Evolutionary conservation across 2,888 invertebrate genomes (phyloP).

Genomic region (Oxycera nigricornis): DNA sequence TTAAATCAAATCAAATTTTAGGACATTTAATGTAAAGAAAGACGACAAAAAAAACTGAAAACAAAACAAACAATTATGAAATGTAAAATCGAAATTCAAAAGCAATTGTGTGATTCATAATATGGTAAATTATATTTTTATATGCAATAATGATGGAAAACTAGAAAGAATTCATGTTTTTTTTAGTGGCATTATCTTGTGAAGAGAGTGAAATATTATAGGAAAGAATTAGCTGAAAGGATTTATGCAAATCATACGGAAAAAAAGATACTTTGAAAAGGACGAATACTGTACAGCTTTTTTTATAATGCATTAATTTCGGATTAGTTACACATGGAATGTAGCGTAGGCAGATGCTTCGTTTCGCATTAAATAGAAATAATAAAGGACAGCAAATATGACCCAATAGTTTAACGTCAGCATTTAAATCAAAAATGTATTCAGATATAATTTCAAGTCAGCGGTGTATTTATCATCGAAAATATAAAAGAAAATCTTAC

Average conservation of each 20-base stretch:
- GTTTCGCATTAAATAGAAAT: background rate
- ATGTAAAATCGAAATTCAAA: constrained; percentile 30
- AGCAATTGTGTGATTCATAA: constrained; percentile 31
- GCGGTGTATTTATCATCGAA: background rate
- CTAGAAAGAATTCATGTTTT: constrained; percentile 10
- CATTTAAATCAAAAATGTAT: too few species aligned
- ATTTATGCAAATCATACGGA: constrained; percentile 1
- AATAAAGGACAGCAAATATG: background rate
- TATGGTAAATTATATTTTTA: constrained; percentile 32
- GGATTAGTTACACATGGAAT: too few species aligned
- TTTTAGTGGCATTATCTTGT: background rate
- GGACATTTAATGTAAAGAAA: too few species aligned
- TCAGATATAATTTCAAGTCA: background rate
- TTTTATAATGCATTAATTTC: too few species aligned
- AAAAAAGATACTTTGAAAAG: background rate
- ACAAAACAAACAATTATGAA: background rate
- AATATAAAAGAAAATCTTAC: background rate
- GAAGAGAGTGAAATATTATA: background rate
- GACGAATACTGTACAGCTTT: constrained; percentile 4
- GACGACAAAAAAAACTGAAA: background rate
- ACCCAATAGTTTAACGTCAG: too few species aligned
- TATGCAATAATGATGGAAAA: constrained; percentile 2
- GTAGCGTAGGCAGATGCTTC: background rate
- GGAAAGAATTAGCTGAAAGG: constrained; percentile 3
- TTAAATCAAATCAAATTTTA: too few species aligned